Evolutionary conservation across 1,140 invertebrate species (phyloP), one percentile per base, ranked within the genome.

Genomic region (Lepidostoma basale): DNA sequence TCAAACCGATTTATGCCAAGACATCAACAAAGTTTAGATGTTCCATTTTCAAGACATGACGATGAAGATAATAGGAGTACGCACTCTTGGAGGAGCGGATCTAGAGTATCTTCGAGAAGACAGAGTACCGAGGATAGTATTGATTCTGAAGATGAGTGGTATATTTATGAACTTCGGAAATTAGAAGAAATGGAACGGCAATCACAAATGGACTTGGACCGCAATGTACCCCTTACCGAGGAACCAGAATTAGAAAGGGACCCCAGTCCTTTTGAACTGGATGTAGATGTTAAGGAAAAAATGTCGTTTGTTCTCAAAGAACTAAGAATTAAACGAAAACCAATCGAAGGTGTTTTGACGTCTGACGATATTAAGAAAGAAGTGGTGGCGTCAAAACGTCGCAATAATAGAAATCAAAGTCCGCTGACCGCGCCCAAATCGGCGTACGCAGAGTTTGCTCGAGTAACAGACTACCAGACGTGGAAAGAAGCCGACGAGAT

Each of bases 51-150:
- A 58, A 85, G 89, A 42, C 88, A 89, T 63, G 88, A 91, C 69
- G 92, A 94, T 68, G 93, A 95, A 62, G 93, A 95, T 74, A 93
- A 89, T 70, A 85, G 88, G 64, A 94, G 92, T 76, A 94, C 91
- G 2, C 90, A 94, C 81, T 94, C 92, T 0, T 93, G 90, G 82
- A 85, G 93, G 68, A 94, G 92, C 74, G 89, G 91, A 1, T 95
- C 92, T 0, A 82, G 91, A 70, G 90, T 92, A n/a, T 94, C 92
- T 3, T 95, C 93, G 1, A 85, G 93, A 74, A 82, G 93, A 33
- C 93, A 96, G 81, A 95, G 93, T 77, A 96, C 94, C 0, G 94
- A 95, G 81, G 94, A 96, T 73, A 94, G 92, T 64, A 96, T 96
- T 62, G 94, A 96, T 78, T 93, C 91, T 40, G 94, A 96, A 79